A percentile compares a stretch with the other conserved stretches of the same genome.
Evolutionary conservation across 2,888 invertebrate species (phyloP).

Genomic region (Eristalis pertinax): DNA sequence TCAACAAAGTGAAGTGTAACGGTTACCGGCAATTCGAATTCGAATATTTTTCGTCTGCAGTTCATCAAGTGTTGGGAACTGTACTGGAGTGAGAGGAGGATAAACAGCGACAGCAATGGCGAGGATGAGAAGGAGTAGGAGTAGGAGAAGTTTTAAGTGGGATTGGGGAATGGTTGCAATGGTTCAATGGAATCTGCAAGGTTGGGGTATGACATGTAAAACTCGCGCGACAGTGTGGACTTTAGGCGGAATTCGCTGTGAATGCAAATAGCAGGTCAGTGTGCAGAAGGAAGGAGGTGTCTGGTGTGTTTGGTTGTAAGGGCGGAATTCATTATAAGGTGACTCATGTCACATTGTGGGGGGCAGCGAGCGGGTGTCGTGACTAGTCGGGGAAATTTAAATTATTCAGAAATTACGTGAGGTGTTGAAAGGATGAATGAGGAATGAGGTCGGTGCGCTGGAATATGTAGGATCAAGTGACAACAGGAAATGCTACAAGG

Average conservation of each 20-base stretch:
- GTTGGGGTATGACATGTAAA: neutral
- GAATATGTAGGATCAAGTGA: neutral
- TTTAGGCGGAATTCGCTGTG: neutral
- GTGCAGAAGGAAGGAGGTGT: neutral
- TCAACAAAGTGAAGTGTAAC: slow-evolving; percentile 29
- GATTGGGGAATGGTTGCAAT: neutral
- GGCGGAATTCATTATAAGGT: neutral
- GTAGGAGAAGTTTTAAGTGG: neutral
- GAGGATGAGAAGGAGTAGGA: too few relatives aligned
- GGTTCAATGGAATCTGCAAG: neutral
- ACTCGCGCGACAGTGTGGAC: neutral
- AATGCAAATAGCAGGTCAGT: neutral
- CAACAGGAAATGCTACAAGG: too few relatives aligned
- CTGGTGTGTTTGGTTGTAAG: neutral
- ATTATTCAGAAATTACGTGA: neutral
- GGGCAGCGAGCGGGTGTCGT: too few relatives aligned
- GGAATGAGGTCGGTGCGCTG: neutral
- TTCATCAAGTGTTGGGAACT: neutral
- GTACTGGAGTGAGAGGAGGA: neutral
- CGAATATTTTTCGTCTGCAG: slow-evolving; percentile 3
- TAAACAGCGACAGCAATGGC: neutral
- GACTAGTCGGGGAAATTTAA: neutral
- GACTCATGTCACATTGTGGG: neutral
- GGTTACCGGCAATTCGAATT: slow-evolving; percentile 30
- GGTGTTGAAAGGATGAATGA: neutral